Conservation (phyloP, 2,888 invertebrate species). For the Sesamia inferens region DNA sequence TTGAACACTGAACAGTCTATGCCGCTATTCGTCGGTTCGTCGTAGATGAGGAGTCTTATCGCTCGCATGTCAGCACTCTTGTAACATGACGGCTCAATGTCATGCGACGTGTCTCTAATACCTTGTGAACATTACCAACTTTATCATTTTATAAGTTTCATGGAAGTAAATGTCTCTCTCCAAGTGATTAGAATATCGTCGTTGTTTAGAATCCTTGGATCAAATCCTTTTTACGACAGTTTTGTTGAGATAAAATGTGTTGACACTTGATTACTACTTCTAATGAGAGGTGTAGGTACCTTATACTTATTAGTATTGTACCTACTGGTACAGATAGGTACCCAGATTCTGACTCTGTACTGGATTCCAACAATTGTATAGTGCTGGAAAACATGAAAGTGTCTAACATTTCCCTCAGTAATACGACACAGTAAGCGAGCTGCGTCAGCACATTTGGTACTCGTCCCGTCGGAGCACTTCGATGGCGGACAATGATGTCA, state of each 20-base stretch:
- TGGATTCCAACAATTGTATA: neutral
- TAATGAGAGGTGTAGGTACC: no score
- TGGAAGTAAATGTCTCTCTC: neutral
- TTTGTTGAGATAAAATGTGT: neutral
- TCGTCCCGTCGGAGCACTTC: slow-evolving; percentile 23
- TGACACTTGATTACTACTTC: no score
- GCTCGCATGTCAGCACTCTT: slow-evolving; percentile 36
- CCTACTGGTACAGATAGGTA: neutral
- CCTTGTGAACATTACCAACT: neutral
- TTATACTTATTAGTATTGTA: neutral
- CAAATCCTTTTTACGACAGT: neutral
- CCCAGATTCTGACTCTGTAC: no score
- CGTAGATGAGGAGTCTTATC: slow-evolving; percentile 1
- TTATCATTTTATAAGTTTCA: neutral
- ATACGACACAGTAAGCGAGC: slow-evolving; percentile 15
- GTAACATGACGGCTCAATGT: slow-evolving; percentile 10
- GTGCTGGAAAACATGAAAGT: neutral
- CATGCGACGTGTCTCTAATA: slow-evolving; percentile 8
- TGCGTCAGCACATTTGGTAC: slow-evolving; percentile 26
- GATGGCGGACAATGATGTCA: slow-evolving; percentile 4
- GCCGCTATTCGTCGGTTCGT: neutral
- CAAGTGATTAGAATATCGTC: neutral
- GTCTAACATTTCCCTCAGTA: neutral
- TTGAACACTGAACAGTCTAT: slow-evolving; percentile 16
- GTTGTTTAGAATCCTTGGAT: neutral